phyloP scores from a whole-genome alignment of 2,113 vertebrate species.

The Chionomys nivalis region DNA sequence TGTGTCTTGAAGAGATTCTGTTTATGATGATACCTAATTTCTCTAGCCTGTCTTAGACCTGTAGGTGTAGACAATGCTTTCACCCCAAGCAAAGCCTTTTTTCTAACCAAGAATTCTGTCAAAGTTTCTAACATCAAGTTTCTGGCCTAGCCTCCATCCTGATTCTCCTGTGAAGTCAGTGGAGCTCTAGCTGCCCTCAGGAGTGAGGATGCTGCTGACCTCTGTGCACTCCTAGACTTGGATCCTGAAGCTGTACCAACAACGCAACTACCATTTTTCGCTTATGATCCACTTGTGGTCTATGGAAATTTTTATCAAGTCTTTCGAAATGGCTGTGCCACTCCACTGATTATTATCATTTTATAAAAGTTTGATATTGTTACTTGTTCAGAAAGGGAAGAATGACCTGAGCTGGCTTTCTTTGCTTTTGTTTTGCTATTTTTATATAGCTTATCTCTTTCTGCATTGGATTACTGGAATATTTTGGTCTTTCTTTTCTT shows the following conservation, averaged over 20 bases:
- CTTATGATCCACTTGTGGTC: slow-evolving; percentile 19
- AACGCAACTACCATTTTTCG: background rate
- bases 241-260: background rate
- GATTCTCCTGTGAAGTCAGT: background rate
- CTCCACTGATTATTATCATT: background rate
- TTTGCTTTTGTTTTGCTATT: background rate
- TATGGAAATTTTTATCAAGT: slow-evolving; percentile 24
- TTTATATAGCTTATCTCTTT: background rate
- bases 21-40: background rate
- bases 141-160: background rate
- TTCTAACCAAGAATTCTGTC: background rate
- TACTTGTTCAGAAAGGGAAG: background rate
- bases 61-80: background rate
- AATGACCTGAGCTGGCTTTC: background rate
- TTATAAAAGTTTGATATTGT: slow-evolving; percentile 10
- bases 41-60: background rate
- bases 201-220: background rate
- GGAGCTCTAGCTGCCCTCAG: background rate
- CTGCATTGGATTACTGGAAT: background rate
- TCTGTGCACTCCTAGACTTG: background rate
- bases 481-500: slow-evolving; percentile 25
- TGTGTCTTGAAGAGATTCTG: background rate
- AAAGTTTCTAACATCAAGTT: background rate
- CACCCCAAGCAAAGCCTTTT: background rate
- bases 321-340: background rate